Percentiles rank a stretch among this genome's conserved stretches.
phyloP scores from a whole-genome alignment of 1,140 invertebrate genomes.

The Cryptotermes secundus region DNA sequence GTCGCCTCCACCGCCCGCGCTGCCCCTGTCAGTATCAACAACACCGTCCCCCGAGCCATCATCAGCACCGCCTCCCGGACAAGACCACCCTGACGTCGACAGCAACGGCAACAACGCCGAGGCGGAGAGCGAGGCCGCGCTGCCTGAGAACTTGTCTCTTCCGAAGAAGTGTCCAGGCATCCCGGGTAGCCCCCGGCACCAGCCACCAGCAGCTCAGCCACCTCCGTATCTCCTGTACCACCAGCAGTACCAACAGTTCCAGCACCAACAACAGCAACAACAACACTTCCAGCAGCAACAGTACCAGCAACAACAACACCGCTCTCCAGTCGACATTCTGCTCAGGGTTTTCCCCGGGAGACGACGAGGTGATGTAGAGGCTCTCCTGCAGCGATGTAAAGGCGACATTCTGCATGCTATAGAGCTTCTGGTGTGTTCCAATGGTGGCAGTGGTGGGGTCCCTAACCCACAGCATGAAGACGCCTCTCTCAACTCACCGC shows the following conservation, averaged over 20 bases:
- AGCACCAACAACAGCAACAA: slow-evolving; percentile 34
- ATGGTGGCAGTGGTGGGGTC: not conserved
- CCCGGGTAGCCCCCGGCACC: not conserved
- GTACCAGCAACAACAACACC: slow-evolving; percentile 35
- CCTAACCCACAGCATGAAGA: not conserved
- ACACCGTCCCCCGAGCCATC: slow-evolving; percentile 41
- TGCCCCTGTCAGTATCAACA: slow-evolving; percentile 47
- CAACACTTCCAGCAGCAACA: slow-evolving; percentile 31
- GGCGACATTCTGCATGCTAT: slow-evolving; percentile 89
- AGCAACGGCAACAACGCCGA: slow-evolving; percentile 39
- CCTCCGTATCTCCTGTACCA: slow-evolving; percentile 20
- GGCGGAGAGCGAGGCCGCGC: slow-evolving; percentile 39
- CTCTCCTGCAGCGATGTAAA: slow-evolving; percentile 67
- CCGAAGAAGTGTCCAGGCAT: slow-evolving; percentile 40
- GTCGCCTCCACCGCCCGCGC: slow-evolving; percentile 47
- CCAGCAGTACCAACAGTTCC: slow-evolving; percentile 22
- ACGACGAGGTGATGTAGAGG: slow-evolving; percentile 79
- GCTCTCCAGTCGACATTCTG: slow-evolving; percentile 73
- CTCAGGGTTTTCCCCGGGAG: slow-evolving; percentile 81
- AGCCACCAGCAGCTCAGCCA: not conserved
- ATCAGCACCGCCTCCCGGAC: slow-evolving; percentile 33
- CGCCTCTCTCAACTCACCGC: slow-evolving; percentile 44
- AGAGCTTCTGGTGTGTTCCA: slow-evolving; percentile 72
- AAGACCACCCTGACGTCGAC: slow-evolving; percentile 21
- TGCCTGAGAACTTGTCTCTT: slow-evolving; percentile 46